Evolutionary conservation across 2,113 vertebrate species (phyloP).

Genomic region (Oryzias javanicus): DNA sequence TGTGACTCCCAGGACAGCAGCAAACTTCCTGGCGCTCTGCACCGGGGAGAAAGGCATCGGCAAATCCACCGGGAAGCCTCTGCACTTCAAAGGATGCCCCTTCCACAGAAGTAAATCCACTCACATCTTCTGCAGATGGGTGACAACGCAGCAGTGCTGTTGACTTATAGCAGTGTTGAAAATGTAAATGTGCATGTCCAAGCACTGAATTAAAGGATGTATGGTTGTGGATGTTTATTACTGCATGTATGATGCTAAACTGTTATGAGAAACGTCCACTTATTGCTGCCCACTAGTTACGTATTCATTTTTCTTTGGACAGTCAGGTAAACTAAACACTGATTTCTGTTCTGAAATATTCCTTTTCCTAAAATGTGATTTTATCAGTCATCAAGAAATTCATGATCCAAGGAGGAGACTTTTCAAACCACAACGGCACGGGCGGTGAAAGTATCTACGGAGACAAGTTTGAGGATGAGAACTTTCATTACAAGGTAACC

Average conservation of each 20-base stretch:
- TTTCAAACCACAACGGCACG: slow-evolving; percentile 95
- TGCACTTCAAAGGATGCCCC: slow-evolving; percentile 95
- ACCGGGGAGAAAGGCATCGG: slow-evolving; percentile 93
- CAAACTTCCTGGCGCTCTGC: slow-evolving; percentile 94
- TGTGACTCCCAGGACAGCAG: slow-evolving; percentile 90
- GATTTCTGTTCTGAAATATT: background rate
- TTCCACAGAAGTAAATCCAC: slow-evolving; percentile 90
- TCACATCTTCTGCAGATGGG: background rate
- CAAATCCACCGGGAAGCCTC: slow-evolving; percentile 86
- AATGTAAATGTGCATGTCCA: too few relatives aligned
- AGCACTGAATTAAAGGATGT: too few relatives aligned
- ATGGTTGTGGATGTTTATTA: too few relatives aligned
- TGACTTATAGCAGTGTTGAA: too few relatives aligned
- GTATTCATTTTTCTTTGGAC: too few relatives aligned
- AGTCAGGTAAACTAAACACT: background rate
- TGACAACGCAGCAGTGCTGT: too few relatives aligned
- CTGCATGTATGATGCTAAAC: too few relatives aligned
- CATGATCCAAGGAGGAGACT: slow-evolving; percentile 97
- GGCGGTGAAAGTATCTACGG: slow-evolving; percentile 98
- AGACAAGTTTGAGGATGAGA: slow-evolving; percentile 98
- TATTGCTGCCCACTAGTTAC: too few relatives aligned
- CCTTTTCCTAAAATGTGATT: slow-evolving; percentile 16
- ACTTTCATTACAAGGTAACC: slow-evolving; percentile 92
- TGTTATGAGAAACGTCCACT: too few relatives aligned
- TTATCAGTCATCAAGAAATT: slow-evolving; percentile 93